phyloP scores from a whole-genome alignment of 30 jellyfish, hydroid and myxozoan genomes.

The Sanderia malayensis region DNA sequence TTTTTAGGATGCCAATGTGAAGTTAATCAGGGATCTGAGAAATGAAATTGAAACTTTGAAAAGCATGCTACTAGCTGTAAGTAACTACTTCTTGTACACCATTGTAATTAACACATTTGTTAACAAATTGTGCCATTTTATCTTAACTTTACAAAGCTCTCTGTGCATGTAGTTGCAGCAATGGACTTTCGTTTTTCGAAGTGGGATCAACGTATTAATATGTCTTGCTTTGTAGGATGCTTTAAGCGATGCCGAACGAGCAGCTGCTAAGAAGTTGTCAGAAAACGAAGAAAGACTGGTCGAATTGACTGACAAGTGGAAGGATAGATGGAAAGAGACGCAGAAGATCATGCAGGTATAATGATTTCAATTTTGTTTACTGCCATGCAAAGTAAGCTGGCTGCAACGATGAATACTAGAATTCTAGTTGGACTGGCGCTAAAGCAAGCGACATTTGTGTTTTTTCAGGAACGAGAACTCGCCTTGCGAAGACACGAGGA shows the following conservation, averaged over 20 bases:
- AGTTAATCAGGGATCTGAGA: conserved; percentile 82
- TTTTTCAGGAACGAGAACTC: conserved; percentile 90
- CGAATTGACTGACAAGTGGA: conserved; percentile 94
- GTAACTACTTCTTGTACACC: no score
- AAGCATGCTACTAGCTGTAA: conserved; percentile 74
- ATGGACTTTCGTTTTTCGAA: no score
- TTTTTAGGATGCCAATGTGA: conserved; percentile 91
- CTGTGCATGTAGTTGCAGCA: no score
- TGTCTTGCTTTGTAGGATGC: conserved; percentile 62
- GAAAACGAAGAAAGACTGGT: conserved; percentile 98
- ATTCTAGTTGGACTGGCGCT: no score
- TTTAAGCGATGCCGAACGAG: conserved; percentile 89
- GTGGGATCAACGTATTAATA: no score
- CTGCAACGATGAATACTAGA: no score
- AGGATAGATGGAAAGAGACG: conserved; percentile 98
- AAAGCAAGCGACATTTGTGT: no score
- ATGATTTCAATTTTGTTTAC: neutral
- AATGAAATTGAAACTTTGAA: conserved; percentile 83
- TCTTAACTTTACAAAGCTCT: no score
- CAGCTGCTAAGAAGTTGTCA: conserved; percentile 85
- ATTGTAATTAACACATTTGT: no score
- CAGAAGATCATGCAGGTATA: conserved; percentile 97
- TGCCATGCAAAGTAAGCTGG: no score
- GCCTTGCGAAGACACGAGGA: conserved; percentile 89
- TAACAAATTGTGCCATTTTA: no score